Conservation (phyloP, 1,140 invertebrate genomes). For the Drosophila pseudoananassae region DNA sequence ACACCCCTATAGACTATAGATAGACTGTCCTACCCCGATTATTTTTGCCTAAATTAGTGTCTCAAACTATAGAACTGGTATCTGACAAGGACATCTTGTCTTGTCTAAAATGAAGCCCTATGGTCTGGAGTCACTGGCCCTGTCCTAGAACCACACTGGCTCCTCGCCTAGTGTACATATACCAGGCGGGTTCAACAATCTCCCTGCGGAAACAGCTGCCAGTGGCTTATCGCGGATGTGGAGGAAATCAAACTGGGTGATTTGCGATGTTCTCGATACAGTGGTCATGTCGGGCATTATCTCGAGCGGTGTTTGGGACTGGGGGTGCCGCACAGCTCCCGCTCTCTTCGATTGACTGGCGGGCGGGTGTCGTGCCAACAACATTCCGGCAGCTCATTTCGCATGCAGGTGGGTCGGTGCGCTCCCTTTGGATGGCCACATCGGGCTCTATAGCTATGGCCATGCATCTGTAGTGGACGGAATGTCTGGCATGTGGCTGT, state of each 20-base stretch:
- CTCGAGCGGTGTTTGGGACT: background rate
- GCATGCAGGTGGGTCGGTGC: slow-evolving; percentile 26
- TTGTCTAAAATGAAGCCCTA: too few species aligned
- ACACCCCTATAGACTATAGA: too few species aligned
- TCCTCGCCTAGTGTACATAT: too few species aligned
- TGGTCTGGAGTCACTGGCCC: too few species aligned
- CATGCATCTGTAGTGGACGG: background rate
- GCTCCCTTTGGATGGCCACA: background rate
- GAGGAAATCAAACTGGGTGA: background rate
- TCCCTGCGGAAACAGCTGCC: slow-evolving; percentile 6
- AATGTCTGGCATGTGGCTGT: slow-evolving; percentile 26
- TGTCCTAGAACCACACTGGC: too few species aligned
- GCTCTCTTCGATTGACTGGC: slow-evolving; percentile 8
- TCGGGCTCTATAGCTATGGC: background rate
- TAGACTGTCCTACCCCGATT: too few species aligned
- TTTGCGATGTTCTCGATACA: slow-evolving; percentile 8
- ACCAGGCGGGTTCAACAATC: slow-evolving; percentile 22
- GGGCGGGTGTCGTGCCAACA: slow-evolving; percentile 18
- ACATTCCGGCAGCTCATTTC: slow-evolving; percentile 44
- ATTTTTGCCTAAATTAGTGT: too few species aligned
- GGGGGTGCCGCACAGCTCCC: background rate
- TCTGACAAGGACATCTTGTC: too few species aligned
- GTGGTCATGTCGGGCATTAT: background rate
- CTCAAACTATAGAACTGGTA: too few species aligned
- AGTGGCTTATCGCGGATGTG: background rate